Base-by-base conservation (phyloP, 1,140 invertebrate genomes). In the Cataglyphis hispanica region DNA sequence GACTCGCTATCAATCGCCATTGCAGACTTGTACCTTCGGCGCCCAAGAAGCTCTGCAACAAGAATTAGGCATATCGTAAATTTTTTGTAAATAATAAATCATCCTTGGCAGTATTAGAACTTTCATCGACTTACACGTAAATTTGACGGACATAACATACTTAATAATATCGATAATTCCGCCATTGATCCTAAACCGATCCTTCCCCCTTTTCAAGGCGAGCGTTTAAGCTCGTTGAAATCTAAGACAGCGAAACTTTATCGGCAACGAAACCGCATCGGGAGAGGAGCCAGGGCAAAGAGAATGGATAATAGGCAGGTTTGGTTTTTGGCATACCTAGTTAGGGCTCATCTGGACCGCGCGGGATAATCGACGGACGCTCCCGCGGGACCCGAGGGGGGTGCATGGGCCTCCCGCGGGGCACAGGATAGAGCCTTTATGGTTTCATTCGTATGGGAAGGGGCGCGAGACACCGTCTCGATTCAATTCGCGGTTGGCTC, bases 1-100 rank as follows among this genome's bases (percentile, higher is more conserved):
- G 97, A 91, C 97, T 97, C 74, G 97, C 96, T 90, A 98, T 98
- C 93, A 98, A 97, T n/a, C 98, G 96, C 94, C 98, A 97, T 93
- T 99, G 98, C 19, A 98, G 94, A 25, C 97, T 98, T 58, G 98
- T 96, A 0, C 98, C 97, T 95, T 99, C 98, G 85, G 97, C 96
- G 27, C 98, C 97, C 13, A 99, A 94, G n/a, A 97, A 96, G 93
- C 96, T 97, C 98, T 99, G 96, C 4, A 96, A 85, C 90, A 92
- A 50, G 46, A 50, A 1, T 50, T 16, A 50, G 1, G 10, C 13
- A 13, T 13, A 50, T 19, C 46, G 22, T 13, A 11, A 60, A 60
- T 25, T 60, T 60, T 60, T 60, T 60, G 13, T 13, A 3, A 60
- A 60, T 50, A 13, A 50, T 50, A 16, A 5, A 50, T 50, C 46